Evolutionary conservation across 2,113 vertebrate species (phyloP).

Genomic region (Lasiurus borealis): DNA sequence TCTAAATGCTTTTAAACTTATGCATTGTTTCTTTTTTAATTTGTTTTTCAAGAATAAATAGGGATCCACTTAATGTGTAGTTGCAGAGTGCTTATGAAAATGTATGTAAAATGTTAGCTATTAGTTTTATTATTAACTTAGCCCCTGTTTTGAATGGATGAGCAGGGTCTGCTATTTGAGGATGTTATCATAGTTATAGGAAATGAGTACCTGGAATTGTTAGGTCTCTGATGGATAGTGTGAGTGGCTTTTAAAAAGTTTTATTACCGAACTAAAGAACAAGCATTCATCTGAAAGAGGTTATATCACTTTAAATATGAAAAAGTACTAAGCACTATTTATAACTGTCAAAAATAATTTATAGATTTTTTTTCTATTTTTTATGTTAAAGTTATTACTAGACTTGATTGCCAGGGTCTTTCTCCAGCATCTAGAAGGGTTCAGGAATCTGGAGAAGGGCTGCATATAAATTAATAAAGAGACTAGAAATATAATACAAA

Average conservation of each 20-base stretch:
- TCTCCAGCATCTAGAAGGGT: too few species aligned
- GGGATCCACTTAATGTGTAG: background rate
- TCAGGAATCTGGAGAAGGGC: too few species aligned
- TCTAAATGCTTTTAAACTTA: background rate
- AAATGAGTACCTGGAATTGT: background rate
- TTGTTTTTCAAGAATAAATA: slow-evolving; percentile 30
- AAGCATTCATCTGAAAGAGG: slow-evolving; percentile 37
- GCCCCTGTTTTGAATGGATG: slow-evolving; percentile 42
- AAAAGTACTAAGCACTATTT: slow-evolving; percentile 42
- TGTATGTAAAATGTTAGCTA: background rate
- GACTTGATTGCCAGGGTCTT: background rate
- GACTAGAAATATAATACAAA: too few species aligned
- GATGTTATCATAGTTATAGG: background rate
- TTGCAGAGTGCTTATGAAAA: slow-evolving; percentile 9
- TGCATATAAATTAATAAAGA: too few species aligned
- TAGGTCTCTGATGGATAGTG: slow-evolving; percentile 2
- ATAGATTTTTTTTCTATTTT: slow-evolving; percentile 30
- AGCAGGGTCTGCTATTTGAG: slow-evolving; percentile 13
- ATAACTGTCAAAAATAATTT: slow-evolving; percentile 31
- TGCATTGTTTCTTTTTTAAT: background rate
- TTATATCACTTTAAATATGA: slow-evolving; percentile 15
- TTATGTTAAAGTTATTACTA: slow-evolving; percentile 17
- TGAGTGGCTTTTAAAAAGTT: background rate
- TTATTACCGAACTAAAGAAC: slow-evolving; percentile 22
- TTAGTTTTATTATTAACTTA: slow-evolving; percentile 31